These are phyloP conservation scores for Chlorodrepanis virens DNA, from an alignment of 2,113 vertebrate genomes.

Conservation along the genomic window DNA sequence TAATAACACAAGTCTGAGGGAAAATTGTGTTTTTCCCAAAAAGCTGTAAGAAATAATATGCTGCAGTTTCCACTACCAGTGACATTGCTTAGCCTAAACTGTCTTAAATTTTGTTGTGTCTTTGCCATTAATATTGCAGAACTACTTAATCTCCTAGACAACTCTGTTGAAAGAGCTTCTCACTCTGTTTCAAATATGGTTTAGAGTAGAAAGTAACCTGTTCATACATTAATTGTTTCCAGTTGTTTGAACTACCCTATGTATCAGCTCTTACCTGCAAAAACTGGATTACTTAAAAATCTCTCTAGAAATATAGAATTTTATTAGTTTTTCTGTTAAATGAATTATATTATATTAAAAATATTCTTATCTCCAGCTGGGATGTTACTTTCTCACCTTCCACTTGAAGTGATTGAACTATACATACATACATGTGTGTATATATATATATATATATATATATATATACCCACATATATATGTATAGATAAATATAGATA, in stretches of 20 bases:
- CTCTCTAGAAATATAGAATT: neutral
- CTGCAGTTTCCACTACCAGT: neutral
- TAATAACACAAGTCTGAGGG: neutral
- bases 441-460: fast-evolving
- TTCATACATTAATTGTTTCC: neutral
- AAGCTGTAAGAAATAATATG: neutral
- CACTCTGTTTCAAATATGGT: neutral
- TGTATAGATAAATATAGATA: fast-evolving
- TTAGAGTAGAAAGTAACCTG: neutral
- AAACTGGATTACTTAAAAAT: neutral
- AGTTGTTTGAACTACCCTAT: neutral
- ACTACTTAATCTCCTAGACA: neutral
- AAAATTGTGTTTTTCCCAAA: neutral
- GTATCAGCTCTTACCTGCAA: neutral
- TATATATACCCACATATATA: too few relatives aligned
- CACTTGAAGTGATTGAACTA: neutral
- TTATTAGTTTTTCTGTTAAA: neutral
- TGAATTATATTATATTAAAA: neutral
- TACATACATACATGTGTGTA: too few relatives aligned
- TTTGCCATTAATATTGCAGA: neutral
- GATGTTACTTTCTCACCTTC: neutral
- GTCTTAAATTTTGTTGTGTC: neutral
- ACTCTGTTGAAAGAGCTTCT: neutral
- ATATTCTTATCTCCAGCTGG: neutral
- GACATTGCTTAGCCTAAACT: neutral